These are phyloP conservation scores for Scrobipalpa atriplicella DNA, from an alignment of 2,888 invertebrate genomes.

Conservation along the genomic window DNA sequence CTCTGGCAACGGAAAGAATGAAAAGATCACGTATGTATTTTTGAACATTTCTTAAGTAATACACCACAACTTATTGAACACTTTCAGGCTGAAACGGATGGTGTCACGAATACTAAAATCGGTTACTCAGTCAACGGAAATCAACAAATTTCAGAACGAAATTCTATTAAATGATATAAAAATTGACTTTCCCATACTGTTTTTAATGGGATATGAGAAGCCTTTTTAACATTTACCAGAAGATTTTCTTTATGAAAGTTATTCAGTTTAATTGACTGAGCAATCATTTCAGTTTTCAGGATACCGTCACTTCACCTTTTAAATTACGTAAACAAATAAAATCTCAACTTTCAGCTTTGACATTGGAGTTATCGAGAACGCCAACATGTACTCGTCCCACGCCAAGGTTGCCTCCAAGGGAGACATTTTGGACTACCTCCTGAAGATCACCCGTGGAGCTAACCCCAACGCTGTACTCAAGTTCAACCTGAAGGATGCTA, in stretches of 20 bases:
- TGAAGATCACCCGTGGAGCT: constrained; percentile 72
- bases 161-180: no score
- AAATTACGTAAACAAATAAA: neutral
- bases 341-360: constrained; percentile 65
- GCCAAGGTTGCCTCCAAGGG: constrained; percentile 76
- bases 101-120: no score
- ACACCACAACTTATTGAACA: neutral
- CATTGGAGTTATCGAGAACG: constrained; percentile 69
- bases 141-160: no score
- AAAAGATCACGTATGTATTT: constrained; percentile 80
- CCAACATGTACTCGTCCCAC: constrained; percentile 75
- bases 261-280: no score
- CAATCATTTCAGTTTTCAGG: no score
- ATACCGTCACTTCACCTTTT: no score
- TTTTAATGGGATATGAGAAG: no score
- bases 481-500: constrained; percentile 82
- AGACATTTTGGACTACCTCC: constrained; percentile 79
- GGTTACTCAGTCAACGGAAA: no score
- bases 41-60: neutral
- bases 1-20: constrained; percentile 72
- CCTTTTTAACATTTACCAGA: no score
- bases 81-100: no score
- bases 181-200: no score
- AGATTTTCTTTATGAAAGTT: no score
- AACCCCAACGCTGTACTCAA: constrained; percentile 78